A percentile compares a stretch with the other conserved stretches of the same genome.
phyloP scores from a whole-genome alignment of 2,888 invertebrate genomes.

The Epiblema foenella region DNA sequence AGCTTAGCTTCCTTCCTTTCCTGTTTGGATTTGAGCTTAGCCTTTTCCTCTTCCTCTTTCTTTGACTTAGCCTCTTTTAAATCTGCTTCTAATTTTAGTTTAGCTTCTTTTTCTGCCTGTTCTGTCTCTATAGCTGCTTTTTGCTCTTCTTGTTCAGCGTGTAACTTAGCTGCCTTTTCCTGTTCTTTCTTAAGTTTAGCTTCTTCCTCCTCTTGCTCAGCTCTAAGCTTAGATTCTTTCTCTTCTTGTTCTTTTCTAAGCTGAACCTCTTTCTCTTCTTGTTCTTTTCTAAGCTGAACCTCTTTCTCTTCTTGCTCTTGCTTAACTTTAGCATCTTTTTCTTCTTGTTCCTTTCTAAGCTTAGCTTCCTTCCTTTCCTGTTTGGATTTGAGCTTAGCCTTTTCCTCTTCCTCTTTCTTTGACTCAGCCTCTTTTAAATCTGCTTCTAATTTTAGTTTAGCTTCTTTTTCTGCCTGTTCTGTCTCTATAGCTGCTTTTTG shows the following conservation, averaged over 20 bases:
- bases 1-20: background rate
- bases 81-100: conserved; percentile 46
- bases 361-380: background rate
- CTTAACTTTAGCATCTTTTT: conserved; percentile 44
- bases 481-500: conserved; percentile 42
- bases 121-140: conserved; percentile 40
- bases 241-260: conserved; percentile 3
- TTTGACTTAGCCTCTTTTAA: conserved; percentile 47
- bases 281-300: conserved; percentile 15
- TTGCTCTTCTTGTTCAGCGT: conserved; percentile 46
- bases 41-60: conserved; percentile 43
- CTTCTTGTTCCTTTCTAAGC: background rate
- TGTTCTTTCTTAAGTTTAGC: conserved; percentile 44
- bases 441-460: conserved; percentile 46
- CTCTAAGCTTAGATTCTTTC: conserved; percentile 10
- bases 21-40: conserved; percentile 44
- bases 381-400: conserved; percentile 45
- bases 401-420: conserved; percentile 43
- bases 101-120: conserved; percentile 46
- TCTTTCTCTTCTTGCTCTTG: conserved; percentile 45
- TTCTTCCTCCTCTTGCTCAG: conserved; percentile 20
- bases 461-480: conserved; percentile 45
- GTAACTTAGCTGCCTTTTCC: conserved; percentile 36
- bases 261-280: conserved; percentile 16
- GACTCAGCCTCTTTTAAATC: conserved; percentile 46